phyloP scores from a whole-genome alignment of 1,140 invertebrate genomes.

The Pentalonia nigronervosa region DNA sequence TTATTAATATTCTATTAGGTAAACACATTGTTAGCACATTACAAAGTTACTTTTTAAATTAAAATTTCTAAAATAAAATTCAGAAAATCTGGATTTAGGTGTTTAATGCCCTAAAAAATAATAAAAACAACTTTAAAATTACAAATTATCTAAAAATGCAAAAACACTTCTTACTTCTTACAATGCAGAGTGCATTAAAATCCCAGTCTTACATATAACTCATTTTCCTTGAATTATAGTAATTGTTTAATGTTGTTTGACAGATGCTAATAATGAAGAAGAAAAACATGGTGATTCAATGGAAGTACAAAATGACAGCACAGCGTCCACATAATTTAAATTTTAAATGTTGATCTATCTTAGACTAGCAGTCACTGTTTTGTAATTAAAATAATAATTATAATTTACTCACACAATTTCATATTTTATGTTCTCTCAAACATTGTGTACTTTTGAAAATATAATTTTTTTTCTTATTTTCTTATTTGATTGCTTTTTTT shows the following conservation, averaged over 20 bases:
- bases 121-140: too few relatives aligned
- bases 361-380: not conserved
- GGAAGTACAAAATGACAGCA: constrained; percentile 41
- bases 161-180: too few relatives aligned
- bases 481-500: not conserved
- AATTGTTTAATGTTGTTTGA: not conserved
- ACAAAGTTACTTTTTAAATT: too few relatives aligned
- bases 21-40: too few relatives aligned
- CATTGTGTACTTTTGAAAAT: constrained; percentile 7
- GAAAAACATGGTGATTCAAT: not conserved
- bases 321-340: not conserved
- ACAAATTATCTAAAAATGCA: too few relatives aligned
- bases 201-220: not conserved
- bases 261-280: constrained; percentile 33
- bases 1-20: too few relatives aligned
- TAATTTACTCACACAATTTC: constrained; percentile 17
- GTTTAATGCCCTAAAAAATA: too few relatives aligned
- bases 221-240: not conserved
- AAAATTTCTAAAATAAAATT: too few relatives aligned
- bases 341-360: not conserved
- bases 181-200: too few relatives aligned
- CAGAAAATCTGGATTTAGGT: too few relatives aligned
- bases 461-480: constrained; percentile 7
- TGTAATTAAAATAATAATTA: not conserved
- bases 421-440: not conserved